Evolutionary conservation across 2,888 invertebrate species (phyloP).

Genomic region (Iselma pallidipennis): DNA sequence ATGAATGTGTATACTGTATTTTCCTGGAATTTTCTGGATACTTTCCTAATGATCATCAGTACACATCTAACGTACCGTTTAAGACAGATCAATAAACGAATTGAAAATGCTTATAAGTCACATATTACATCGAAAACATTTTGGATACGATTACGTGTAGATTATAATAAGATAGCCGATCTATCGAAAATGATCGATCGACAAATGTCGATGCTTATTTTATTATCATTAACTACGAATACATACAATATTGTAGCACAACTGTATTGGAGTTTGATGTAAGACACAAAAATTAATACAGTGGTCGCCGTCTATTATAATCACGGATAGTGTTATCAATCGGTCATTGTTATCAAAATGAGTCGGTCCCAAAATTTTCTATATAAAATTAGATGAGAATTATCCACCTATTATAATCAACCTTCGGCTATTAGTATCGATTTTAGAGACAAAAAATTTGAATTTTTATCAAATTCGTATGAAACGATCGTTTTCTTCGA

Average conservation of each 20-base stretch:
- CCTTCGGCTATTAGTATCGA: too few relatives aligned
- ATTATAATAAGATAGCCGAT: constrained; percentile 66
- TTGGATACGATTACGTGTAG: constrained; percentile 68
- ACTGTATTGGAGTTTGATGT: constrained; percentile 68
- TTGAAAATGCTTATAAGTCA: neutral
- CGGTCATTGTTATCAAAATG: too few relatives aligned
- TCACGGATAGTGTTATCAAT: too few relatives aligned
- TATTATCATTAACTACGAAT: constrained; percentile 69
- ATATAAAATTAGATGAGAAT: too few relatives aligned
- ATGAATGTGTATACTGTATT: constrained; percentile 17
- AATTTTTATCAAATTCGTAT: too few relatives aligned
- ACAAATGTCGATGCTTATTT: constrained; percentile 63
- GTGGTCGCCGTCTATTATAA: too few relatives aligned
- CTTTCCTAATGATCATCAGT: constrained; percentile 21
- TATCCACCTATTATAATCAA: too few relatives aligned
- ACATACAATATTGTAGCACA: constrained; percentile 73
- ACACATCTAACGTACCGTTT: constrained; percentile 8
- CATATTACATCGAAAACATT: constrained; percentile 61
- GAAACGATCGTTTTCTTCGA: too few relatives aligned
- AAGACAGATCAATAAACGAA: constrained; percentile 3
- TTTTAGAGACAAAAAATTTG: too few relatives aligned
- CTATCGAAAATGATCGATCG: constrained; percentile 65
- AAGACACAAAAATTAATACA: too few relatives aligned
- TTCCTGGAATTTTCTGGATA: constrained; percentile 20
- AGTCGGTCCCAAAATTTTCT: too few relatives aligned